Evolutionary conservation across 2,113 vertebrate species (phyloP).

Genomic region (Calonectris borealis): DNA sequence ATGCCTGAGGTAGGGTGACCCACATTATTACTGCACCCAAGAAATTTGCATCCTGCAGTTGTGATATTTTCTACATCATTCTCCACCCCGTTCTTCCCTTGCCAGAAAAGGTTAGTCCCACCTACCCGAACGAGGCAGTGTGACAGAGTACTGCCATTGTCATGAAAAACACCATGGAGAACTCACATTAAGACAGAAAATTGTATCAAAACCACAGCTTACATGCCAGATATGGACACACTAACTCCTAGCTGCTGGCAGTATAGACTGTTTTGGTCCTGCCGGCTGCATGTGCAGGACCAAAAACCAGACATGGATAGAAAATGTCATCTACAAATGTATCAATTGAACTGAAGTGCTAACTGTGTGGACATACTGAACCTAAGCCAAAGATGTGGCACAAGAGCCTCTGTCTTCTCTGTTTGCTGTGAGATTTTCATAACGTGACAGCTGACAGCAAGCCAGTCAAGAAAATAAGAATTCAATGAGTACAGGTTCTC

Average conservation of each 20-base stretch:
- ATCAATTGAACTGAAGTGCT: not conserved
- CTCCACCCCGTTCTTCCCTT: not conserved
- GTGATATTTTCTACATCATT: not conserved
- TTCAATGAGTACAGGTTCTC: not conserved
- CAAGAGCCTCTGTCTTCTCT: not conserved
- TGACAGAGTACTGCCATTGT: not conserved
- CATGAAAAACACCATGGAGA: not conserved
- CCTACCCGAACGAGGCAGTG: not conserved
- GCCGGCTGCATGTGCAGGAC: not conserved
- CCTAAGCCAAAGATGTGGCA: not conserved
- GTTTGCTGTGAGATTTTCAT: slow-evolving; percentile 5
- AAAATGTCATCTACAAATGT: not conserved
- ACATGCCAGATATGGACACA: not conserved
- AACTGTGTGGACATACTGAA: not conserved
- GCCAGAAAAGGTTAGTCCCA: not conserved
- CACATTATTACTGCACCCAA: not conserved
- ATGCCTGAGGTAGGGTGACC: not conserved
- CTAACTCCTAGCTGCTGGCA: not conserved
- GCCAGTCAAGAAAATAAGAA: slow-evolving; percentile 10
- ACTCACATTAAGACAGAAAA: not conserved
- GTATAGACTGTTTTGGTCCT: not conserved
- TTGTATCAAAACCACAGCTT: not conserved
- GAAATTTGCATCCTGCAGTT: not conserved
- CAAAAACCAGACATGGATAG: not conserved
- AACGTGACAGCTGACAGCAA: not conserved